Evolutionary conservation across 2,797 vertebrate genomes (phyloP).

Genomic region (Tiaroga cobitis): DNA sequence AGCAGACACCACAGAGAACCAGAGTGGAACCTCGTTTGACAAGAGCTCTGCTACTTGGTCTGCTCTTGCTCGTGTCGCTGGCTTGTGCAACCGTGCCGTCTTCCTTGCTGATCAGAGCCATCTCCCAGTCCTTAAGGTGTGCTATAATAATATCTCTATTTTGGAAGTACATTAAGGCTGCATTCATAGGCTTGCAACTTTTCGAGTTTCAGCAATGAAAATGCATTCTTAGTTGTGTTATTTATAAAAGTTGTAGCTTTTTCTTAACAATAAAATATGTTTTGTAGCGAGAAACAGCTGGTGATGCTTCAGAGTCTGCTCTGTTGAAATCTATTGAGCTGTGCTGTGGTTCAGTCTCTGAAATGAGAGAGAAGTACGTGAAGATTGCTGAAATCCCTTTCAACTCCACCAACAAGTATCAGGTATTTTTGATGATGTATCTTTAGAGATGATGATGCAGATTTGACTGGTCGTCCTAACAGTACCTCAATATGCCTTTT

Average conservation of each 20-base stretch:
- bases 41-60: slow-evolving; percentile 89
- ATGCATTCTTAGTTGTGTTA: background rate
- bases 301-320: slow-evolving; percentile 93
- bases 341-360: slow-evolving; percentile 91
- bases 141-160: background rate
- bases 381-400: slow-evolving; percentile 94
- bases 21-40: slow-evolving; percentile 92
- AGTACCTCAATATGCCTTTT: slow-evolving; percentile 16
- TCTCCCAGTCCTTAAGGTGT: slow-evolving; percentile 91
- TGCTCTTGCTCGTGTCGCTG: slow-evolving; percentile 86
- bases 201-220: background rate
- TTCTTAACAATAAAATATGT: background rate
- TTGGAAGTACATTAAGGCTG: background rate
- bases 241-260: background rate
- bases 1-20: slow-evolving; percentile 90
- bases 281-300: slow-evolving; percentile 88
- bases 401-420: slow-evolving; percentile 97
- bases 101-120: slow-evolving; percentile 89
- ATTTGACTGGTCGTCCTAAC: slow-evolving; percentile 9
- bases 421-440: slow-evolving; percentile 74
- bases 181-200: background rate
- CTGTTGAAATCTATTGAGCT: slow-evolving; percentile 93
- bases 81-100: slow-evolving; percentile 94
- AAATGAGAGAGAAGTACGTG: slow-evolving; percentile 83
- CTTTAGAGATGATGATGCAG: background rate